Evolutionary conservation across 2,113 vertebrate species (phyloP).

Genomic region (Hemiprocne comata): DNA sequence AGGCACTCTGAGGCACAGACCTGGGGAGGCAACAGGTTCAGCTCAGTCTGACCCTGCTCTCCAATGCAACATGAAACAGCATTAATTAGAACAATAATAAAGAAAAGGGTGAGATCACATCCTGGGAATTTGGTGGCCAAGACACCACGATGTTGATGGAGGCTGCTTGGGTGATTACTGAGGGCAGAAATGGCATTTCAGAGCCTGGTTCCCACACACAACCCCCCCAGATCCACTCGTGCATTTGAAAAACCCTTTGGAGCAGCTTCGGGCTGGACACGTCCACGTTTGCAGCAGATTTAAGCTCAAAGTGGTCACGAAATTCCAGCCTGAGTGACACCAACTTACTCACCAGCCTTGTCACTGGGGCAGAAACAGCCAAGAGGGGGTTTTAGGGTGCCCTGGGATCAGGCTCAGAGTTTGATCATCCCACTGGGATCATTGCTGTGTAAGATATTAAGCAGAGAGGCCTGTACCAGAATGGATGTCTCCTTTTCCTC

Average conservation of each 20-base stretch:
- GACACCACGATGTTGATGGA: background rate
- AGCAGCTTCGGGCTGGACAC: background rate
- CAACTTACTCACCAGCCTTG: background rate
- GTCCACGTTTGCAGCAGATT: background rate
- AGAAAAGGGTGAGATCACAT: background rate
- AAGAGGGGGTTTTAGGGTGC: background rate
- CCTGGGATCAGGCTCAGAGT: background rate
- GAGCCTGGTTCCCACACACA: background rate
- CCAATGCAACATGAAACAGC: background rate
- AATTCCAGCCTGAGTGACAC: background rate
- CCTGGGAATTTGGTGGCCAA: background rate
- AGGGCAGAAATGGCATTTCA: background rate
- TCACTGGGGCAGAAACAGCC: background rate
- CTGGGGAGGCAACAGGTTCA: background rate
- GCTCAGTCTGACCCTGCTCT: background rate
- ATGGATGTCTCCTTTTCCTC: background rate
- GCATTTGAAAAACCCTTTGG: background rate
- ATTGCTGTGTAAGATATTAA: background rate
- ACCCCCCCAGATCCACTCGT: background rate
- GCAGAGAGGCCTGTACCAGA: background rate
- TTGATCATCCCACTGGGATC: background rate
- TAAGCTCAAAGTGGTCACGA: background rate
- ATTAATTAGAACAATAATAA: background rate
- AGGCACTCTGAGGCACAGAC: background rate
- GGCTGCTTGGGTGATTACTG: background rate